Base-by-base conservation (phyloP, 2,888 invertebrate species). In the Drosophila mercatorum region DNA sequence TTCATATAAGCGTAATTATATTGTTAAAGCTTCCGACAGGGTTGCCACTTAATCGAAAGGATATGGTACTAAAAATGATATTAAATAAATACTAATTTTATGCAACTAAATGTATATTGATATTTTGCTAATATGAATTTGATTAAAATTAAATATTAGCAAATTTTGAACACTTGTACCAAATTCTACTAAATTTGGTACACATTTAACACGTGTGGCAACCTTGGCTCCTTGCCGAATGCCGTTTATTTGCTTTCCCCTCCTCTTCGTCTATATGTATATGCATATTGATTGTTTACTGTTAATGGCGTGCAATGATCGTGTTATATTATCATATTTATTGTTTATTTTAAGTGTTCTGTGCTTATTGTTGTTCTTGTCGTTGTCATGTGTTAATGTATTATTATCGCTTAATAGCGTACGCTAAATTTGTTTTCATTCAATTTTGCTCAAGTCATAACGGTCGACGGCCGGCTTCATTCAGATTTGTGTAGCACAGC, bases 401-500 rank as follows among this genome's bases (percentile, higher is more conserved):
- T 75, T 63, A 58, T 67, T 62, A 79, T 59, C 67, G 31, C 49
- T 22, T 8, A 22, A 59, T 40, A 63, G 56, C 60, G 56, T 70
- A 63, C 60, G 62, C 46, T 53, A 34, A 78, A 65, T 61, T 74
- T 43, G 26, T 26, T 62, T 75, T 72, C 55, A 72, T 72, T 77
- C 46, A 79, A 79, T 63, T 70, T 70, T 44, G 55, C 52, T 57
- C 41, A 72, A 67, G 51, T 57, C 14, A 43, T 26, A 44, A 60
- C 17, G 36, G 36, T 51, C 38, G 46, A 69, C 63, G 34, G 56
- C 44, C 63, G 34, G 56, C 44, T 75, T 47, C 80, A 77, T 80
- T 79, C 76, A 75, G 60, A 72, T 63, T 77, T 77, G 49, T 57
- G 61, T 72, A 34, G 44, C 62, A 67, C 80, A 63, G 63, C 40